A percentile compares a stretch with the other conserved stretches of the same genome.
Conservation (phyloP, 2,113 vertebrate species). For the Manacus vitellinus region DNA sequence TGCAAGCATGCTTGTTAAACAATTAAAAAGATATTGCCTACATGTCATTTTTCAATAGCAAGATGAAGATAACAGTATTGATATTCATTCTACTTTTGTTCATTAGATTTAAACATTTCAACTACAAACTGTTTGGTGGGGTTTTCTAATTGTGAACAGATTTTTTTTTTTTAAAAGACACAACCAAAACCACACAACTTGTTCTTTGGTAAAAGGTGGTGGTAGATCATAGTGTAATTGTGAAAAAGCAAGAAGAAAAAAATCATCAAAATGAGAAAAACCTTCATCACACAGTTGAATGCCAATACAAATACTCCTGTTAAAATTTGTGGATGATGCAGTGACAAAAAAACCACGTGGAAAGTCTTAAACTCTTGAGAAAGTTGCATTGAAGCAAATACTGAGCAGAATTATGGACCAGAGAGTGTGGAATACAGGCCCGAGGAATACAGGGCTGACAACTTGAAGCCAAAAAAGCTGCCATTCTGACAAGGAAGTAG, state of each 20-base stretch:
- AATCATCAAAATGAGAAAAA: rapidly evolving
- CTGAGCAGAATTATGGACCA: background rate
- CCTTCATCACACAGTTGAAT: background rate
- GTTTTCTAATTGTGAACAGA: background rate
- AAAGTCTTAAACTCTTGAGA: background rate
- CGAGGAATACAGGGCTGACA: background rate
- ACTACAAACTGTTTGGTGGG: background rate
- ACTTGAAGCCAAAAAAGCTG: background rate
- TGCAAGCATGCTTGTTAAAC: background rate
- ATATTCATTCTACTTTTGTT: background rate
- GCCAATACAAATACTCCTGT: background rate
- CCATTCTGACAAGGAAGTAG: background rate
- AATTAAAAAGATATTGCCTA: background rate
- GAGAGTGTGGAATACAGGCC: background rate
- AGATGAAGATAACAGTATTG: background rate
- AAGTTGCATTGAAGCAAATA: background rate
- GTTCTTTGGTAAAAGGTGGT: background rate
- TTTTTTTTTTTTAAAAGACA: background rate
- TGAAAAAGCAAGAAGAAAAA: background rate
- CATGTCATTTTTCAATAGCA: background rate
- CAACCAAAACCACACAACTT: background rate
- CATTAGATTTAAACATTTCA: background rate
- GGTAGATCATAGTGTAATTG: background rate
- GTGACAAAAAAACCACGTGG: background rate
- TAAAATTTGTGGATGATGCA: background rate